phyloP scores from a whole-genome alignment of 2,888 invertebrate species.

The Neoascia interrupta region DNA sequence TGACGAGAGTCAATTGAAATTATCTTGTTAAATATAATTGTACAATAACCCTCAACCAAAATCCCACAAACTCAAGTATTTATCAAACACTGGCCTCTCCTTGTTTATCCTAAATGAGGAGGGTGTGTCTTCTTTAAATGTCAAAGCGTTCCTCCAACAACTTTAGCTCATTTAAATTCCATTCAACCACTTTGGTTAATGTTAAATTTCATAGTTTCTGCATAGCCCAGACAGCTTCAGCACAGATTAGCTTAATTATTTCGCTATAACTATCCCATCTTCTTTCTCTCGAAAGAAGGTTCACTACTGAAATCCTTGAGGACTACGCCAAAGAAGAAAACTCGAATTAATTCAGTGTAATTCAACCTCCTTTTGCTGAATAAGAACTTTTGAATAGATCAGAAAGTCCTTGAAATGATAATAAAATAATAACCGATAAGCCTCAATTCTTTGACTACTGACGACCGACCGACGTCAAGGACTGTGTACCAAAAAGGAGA shows the following conservation, averaged over 20 bases:
- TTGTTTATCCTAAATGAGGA: no score
- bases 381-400: constrained; percentile 11
- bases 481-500: no score
- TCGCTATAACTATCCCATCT: constrained; percentile 13
- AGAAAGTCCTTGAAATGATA: constrained; percentile 11
- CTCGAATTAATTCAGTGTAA: constrained; percentile 24
- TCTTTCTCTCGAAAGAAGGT: background rate
- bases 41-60: no score
- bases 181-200: constrained; percentile 40
- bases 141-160: constrained; percentile 9
- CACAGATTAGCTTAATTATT: constrained; percentile 37
- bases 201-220: constrained; percentile 21
- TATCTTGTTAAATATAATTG: no score
- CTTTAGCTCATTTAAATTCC: constrained; percentile 31
- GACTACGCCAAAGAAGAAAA: constrained; percentile 17
- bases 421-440: constrained; percentile 18
- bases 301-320: no score
- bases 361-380: constrained; percentile 1
- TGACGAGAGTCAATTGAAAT: no score
- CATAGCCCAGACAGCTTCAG: constrained; percentile 19
- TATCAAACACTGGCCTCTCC: no score
- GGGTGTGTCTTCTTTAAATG: constrained; percentile 1
- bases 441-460: constrained; percentile 7
- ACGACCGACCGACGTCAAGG: no score
- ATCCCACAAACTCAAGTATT: no score